phyloP scores from a whole-genome alignment of 2,113 vertebrate species.

The Lagopus muta region DNA sequence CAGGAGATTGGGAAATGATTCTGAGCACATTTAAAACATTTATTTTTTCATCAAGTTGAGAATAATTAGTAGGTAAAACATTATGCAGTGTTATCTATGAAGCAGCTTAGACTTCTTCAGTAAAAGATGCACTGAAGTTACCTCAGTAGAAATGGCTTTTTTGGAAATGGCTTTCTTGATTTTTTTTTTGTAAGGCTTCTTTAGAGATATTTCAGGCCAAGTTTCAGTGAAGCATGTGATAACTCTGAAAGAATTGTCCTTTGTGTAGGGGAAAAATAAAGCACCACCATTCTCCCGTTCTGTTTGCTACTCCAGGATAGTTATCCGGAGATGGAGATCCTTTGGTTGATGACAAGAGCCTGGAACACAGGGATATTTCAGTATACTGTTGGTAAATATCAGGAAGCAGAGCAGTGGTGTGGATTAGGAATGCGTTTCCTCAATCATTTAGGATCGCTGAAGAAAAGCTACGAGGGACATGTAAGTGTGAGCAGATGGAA shows the following conservation, averaged over 20 bases:
- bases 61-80: not conserved
- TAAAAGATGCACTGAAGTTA: not conserved
- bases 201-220: not conserved
- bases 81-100: not conserved
- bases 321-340: slow-evolving; percentile 87
- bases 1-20: not conserved
- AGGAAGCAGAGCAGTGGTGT: slow-evolving; percentile 89
- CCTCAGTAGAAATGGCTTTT: not conserved
- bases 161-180: not conserved
- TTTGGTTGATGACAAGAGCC: slow-evolving; percentile 91
- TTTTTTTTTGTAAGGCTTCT: not conserved
- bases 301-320: slow-evolving; percentile 59
- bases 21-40: not conserved
- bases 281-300: not conserved
- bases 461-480: slow-evolving; percentile 86
- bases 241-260: not conserved
- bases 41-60: not conserved
- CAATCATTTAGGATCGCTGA: slow-evolving; percentile 83
- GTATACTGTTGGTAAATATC: slow-evolving; percentile 81
- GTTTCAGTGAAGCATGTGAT: not conserved
- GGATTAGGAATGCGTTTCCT: slow-evolving; percentile 87
- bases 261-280: not conserved
- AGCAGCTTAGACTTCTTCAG: not conserved
- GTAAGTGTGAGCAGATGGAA: slow-evolving; percentile 64
- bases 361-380: slow-evolving; percentile 92